phyloP scores from a whole-genome alignment of 2,113 vertebrate genomes.

The Hoplias malabaricus region DNA sequence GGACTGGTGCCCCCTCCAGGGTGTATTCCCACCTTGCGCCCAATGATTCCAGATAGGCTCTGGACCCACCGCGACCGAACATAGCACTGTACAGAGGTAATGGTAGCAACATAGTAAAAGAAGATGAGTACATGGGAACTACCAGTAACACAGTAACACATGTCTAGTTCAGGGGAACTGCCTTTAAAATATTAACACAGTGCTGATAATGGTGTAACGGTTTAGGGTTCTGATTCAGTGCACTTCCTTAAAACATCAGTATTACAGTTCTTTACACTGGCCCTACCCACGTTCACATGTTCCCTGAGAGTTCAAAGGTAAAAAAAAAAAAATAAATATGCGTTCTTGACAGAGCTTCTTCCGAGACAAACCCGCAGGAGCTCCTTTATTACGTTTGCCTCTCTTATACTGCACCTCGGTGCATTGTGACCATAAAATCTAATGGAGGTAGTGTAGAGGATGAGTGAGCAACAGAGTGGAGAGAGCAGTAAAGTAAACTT shows the following conservation, averaged over 20 bases:
- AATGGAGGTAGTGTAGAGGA: background rate
- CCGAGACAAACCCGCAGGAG: background rate
- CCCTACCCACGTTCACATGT: no score
- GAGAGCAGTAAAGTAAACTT: background rate
- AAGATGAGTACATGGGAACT: background rate
- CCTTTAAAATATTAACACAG: background rate
- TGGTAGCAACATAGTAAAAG: background rate
- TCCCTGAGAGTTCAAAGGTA: background rate
- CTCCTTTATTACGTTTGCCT: slow-evolving; percentile 21
- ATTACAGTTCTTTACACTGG: no score
- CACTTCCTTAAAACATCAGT: no score
- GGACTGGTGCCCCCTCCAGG: no score
- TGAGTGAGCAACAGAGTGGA: background rate
- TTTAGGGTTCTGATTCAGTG: no score
- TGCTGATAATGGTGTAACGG: no score
- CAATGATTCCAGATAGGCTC: no score
- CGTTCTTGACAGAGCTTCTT: background rate
- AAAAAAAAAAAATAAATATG: slow-evolving; percentile 4
- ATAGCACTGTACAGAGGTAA: background rate
- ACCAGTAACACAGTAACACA: background rate
- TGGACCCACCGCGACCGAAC: no score
- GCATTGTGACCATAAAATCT: slow-evolving; percentile 21
- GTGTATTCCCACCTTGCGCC: no score
- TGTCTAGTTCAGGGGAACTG: no score
- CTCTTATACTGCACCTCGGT: slow-evolving; percentile 2